Evolutionary conservation across 2,113 vertebrate species (phyloP).

Genomic region (Vulpes ferrilata): DNA sequence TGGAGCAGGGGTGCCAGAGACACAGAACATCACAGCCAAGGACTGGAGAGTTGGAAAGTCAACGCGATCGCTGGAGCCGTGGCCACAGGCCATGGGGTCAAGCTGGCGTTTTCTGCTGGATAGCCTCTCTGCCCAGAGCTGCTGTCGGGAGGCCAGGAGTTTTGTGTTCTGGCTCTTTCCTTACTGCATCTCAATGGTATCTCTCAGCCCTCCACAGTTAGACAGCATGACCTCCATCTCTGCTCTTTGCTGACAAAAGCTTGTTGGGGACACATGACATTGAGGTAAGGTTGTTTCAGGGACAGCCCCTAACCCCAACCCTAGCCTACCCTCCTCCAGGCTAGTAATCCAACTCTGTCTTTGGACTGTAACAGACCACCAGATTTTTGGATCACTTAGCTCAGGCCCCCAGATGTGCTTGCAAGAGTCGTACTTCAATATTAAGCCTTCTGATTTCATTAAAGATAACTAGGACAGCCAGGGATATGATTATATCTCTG

Average conservation of each 20-base stretch:
- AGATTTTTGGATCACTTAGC: background rate
- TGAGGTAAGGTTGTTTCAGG: background rate
- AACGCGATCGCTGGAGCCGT: background rate
- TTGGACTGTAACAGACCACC: background rate
- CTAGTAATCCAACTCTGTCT: background rate
- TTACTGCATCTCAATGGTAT: background rate
- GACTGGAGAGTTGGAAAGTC: background rate
- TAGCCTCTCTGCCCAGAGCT: constrained; percentile 6
- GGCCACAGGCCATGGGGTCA: constrained; percentile 2
- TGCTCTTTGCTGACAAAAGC: background rate
- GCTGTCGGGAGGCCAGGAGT: background rate
- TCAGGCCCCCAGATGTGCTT: constrained; percentile 8
- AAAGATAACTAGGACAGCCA: background rate
- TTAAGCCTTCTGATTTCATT: constrained; percentile 13
- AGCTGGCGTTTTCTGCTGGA: constrained; percentile 44
- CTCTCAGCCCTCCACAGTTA: background rate
- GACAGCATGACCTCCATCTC: background rate
- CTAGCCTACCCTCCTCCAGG: background rate
- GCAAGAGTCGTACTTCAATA: background rate
- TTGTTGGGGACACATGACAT: constrained; percentile 10
- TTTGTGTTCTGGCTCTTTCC: constrained; percentile 16
- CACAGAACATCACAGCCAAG: background rate
- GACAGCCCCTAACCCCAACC: too few species aligned
- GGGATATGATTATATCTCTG: background rate
- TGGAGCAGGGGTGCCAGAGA: constrained; percentile 32